Evolutionary conservation across 2,888 invertebrate genomes (phyloP), one percentile per base, ranked within the genome.

Genomic region (Ornithoptera alexandrae): DNA sequence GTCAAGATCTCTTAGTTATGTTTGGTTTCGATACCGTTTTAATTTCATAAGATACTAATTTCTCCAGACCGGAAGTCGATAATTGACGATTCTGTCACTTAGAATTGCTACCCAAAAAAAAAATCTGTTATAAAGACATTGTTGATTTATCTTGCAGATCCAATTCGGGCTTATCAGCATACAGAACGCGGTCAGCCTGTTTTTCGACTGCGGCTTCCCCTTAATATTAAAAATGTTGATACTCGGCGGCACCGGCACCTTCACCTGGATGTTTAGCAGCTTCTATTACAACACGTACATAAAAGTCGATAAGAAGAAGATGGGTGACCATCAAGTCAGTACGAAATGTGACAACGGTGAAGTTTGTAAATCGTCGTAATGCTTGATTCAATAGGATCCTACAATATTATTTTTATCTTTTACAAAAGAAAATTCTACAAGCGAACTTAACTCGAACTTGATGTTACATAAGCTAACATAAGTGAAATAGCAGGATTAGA

Each of bases 241-340:
- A 58, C 86, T 93, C 10, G 78, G 93, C 39, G 96, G 96, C 78
- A 93, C 95, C 2, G 79, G 88, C 0, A 87, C 95, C 0, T 96
- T 96, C 82, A 92, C 95, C 10, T 96, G 95, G 75, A 93, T 96
- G 86, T 96, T 96, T 79, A 94, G 94, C 60, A 93, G 94, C 64
- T 96, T 96, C 80, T 96, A 96, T 79, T 86, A 94, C 17, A 90
- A 90, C 69, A 94, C 91, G 71, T 96, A 96, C 79, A 82, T 89
- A 10, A 89, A 87, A 30, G 64, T 20, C 17, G 53, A 57, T 56
- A 68, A 50, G 68, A 50, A 50, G 46, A 56, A 36, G 58, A 81
- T 17, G 39, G 60, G n/a, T 76, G n/a, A 60, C 15, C 8, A n/a
- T 15, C 24, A 24, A 59, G 24, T 24, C 22, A 46, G 15, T 15